Evolutionary conservation across 2,888 invertebrate genomes (phyloP), one percentile per base, ranked within the genome.

Genomic region (Corythucha ciliata): DNA sequence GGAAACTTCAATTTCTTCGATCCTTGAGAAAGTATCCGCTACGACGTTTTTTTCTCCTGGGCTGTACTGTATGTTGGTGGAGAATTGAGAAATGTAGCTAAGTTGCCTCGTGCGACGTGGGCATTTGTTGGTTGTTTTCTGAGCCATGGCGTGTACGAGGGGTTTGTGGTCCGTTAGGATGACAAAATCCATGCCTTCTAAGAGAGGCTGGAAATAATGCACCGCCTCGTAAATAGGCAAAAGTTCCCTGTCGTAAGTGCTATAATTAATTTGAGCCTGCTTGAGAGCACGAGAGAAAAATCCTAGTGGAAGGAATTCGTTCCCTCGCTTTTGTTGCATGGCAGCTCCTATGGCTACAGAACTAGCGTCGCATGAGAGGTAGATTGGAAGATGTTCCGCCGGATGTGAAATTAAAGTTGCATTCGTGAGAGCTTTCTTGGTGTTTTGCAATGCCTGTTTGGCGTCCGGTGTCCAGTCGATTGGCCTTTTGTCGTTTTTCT

Each of bases 71-170:
- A 68, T 64, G 42, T 66, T 63, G 0, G 64, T 66, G 0, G 65
- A 61, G 53, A 68, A 68, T 49, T 68, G 64, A 0, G 62, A 48
- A 18, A 68, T 59, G 16, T 50, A 51, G 2, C 53, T 44, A 0
- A 69, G 54, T 12, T 69, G 62, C 3, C 66, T 52, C n/a, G 60
- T 56, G 50, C 68, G 66, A 2, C 68, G 46, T 0, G 67, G 67
- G 1, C 66, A 61, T 6, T 61, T 62, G 4, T 64, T 63, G 3
- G 63, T 63, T 4, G 57, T 24, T 10, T 62, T 39, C 47, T 52
- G 54, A 32, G 20, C 27, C 32, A 48, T 39, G 12, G 53, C 50
- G 14, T 22, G 45, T 16, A 24, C 47, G 21, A 41, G 39, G 2
- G 27, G 55, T 37, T 37, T 48, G 39, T 46, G 52, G 20, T 54